Base-by-base conservation (phyloP, 2,888 invertebrate genomes). In the Campoletis raptor region DNA sequence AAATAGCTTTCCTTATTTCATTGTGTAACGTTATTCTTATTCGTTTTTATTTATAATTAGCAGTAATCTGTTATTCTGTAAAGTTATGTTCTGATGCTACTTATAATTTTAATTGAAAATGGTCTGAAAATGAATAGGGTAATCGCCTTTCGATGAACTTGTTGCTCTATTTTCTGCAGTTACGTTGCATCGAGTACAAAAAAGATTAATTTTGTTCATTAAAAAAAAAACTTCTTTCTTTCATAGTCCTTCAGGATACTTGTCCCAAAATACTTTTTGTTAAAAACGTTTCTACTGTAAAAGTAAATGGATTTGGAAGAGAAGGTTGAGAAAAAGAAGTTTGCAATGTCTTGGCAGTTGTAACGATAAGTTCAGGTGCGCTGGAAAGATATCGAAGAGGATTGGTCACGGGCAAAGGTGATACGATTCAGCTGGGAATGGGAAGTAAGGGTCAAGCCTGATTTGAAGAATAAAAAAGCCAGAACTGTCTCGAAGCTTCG, bases 391-490 rank as follows among this genome's bases (percentile, higher is more conserved):
- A 42, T 73, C 70, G n/a, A 30, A 64, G n/a, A 61, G 74, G 67
- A 73, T 76, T 76, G 79, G 76, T 70, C 40, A n/a, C 18, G 78
- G 74, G 36, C 40, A 81, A 64, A 42, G 77, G 57, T 72, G 86
- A 86, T 81, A 81, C 86, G 81, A 86, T 86, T 86, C 83, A 77
- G 86, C 37, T 40, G 72, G 61, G 66, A 57, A 24, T 66, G 74
- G 52, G 67, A 30, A 30, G 64, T 12, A 61, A 70, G 79, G 83
- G 79, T 87, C 85, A 76, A 64, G 83, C 64, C 61, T 64, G 80
- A 84, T 66, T 57, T 48, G 54, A 36, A 52, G 79, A 78, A 66
- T 66, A 57, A 73, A 81, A 81, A 48, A 52, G 72, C 30, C 52
- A 67, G 48, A 72, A 30, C 52, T 73, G 78, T 69, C 57, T 79